Evolutionary conservation across 2,888 invertebrate species (phyloP), one percentile per base, ranked within the genome.

Genomic region (Coleophora flavipennella): DNA sequence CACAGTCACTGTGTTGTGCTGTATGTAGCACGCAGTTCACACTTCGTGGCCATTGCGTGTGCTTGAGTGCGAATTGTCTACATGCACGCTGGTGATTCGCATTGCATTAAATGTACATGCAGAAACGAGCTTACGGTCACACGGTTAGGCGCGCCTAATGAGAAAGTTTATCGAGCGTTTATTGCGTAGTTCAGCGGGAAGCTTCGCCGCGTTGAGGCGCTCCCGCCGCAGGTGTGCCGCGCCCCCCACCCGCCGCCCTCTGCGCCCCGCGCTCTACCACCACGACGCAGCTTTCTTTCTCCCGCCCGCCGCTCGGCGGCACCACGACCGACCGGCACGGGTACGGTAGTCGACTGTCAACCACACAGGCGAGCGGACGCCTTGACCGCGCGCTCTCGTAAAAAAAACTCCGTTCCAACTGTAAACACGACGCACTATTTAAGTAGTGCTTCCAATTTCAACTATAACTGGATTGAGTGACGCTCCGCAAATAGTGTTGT

Each of bases 91-190:
- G 67, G 71, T 64, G 66, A 68, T 67, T 69, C 70, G 69, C 69
- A 67, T 66, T 71, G 71, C 70, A 65, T 67, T 71, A 49, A 72
- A 71, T 67, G 67, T 72, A 66, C 67, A 67, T 68, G 70, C 69
- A 75, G 68, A 70, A 73, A 72, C 72, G 72, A 80, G 78, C 80
- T 83, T 81, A 76, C 74, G 72, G 78, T 81, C 81, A 73, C 78
- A 81, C 80, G 75, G 78, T 79, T 77, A 80, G 78, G 76, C 79
- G 77, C 77, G 79, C 77, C 80, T 81, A 81, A 81, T 83, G 81
- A 81, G 81, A 83, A 83, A 83, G 80, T 83, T 81, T 84, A 84
- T 84, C 79, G 81, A 84, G 81, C 83, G 83, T 78, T 81, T 84
- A 83, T 81, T 84, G 81, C 83, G 81, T 81, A 79, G 79, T 64